These are phyloP conservation scores for Phlogophora meticulosa DNA, from an alignment of 2,888 invertebrate species.

Conservation along the genomic window DNA sequence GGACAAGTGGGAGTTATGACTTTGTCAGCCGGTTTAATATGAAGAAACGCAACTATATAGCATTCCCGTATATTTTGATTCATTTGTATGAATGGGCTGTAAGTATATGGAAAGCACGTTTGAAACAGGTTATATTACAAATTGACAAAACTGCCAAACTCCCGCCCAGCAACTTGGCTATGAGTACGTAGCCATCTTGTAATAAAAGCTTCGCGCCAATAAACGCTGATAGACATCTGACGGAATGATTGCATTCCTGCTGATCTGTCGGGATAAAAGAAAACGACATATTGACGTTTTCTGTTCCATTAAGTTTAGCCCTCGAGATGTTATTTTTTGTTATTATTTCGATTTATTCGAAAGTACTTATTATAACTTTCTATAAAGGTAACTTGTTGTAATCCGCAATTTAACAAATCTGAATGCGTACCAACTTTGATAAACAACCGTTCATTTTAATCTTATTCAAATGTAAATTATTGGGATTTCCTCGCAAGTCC, in stretches of 20 bases:
- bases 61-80: too few relatives aligned
- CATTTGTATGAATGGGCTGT: too few relatives aligned
- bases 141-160: not conserved
- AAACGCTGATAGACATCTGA: constrained; percentile 15
- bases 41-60: too few relatives aligned
- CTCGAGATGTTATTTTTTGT: not conserved
- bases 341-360: not conserved
- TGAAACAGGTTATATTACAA: not conserved
- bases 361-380: not conserved
- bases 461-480: constrained; percentile 5
- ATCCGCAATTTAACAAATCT: not conserved
- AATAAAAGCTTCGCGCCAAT: not conserved
- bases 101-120: not conserved
- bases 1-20: not conserved
- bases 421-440: not conserved
- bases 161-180: not conserved
- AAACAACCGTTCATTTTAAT: not conserved
- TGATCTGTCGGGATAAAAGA: not conserved
- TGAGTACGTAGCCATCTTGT: not conserved
- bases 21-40: not conserved
- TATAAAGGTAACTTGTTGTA: not conserved
- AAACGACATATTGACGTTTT: not conserved
- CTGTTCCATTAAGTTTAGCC: not conserved
- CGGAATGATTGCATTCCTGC: constrained; percentile 17
- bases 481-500: not conserved